Evolutionary conservation across 2,888 invertebrate species (phyloP).

Genomic region (Pollenia angustigena): DNA sequence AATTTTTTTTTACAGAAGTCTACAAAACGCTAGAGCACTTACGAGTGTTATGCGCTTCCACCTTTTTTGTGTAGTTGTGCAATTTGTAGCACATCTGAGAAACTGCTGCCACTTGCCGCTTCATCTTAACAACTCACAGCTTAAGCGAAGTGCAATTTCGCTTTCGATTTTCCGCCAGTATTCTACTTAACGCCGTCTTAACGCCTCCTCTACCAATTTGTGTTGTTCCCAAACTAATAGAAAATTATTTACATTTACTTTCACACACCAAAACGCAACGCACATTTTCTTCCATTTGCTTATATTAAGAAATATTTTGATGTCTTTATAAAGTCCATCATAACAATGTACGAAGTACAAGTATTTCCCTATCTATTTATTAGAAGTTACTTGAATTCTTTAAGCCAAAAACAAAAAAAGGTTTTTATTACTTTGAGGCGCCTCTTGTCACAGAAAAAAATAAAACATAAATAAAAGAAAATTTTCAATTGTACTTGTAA

Average conservation of each 20-base stretch:
- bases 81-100: too few species aligned
- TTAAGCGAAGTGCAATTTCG: too few species aligned
- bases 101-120: too few species aligned
- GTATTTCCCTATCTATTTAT: constrained; percentile 15
- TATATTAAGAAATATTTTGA: constrained; percentile 29
- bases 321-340: background rate
- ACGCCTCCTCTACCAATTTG: background rate
- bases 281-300: background rate
- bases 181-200: background rate
- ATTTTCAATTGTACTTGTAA: constrained; percentile 58
- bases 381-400: constrained; percentile 7
- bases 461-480: constrained; percentile 13
- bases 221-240: background rate
- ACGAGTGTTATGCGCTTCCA: too few species aligned
- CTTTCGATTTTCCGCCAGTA: background rate
- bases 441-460: constrained; percentile 51
- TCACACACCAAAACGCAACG: constrained; percentile 16
- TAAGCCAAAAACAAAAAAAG: constrained; percentile 29
- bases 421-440: constrained; percentile 68
- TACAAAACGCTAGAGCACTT: too few species aligned
- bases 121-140: too few species aligned
- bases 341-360: background rate
- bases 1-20: too few species aligned
- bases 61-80: too few species aligned
- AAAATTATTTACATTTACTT: constrained; percentile 8